Evolutionary conservation across 1,140 invertebrate genomes (phyloP).

Genomic region (Pristionchus pacificus): DNA sequence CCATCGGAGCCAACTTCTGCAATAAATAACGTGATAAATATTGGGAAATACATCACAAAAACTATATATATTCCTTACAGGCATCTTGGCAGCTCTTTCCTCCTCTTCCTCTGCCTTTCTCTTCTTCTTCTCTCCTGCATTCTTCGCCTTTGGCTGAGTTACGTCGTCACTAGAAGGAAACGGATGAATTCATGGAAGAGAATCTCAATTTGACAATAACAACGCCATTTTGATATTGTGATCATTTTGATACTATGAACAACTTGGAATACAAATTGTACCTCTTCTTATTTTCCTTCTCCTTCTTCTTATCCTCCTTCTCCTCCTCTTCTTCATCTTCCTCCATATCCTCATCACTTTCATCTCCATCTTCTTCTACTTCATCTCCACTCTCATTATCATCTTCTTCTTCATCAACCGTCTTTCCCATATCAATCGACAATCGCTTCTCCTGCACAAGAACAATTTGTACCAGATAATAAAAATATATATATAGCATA

Average conservation of each 20-base stretch:
- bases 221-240: too few species aligned
- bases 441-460: too few species aligned
- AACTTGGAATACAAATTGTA: too few species aligned
- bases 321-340: not conserved
- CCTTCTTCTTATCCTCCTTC: slow-evolving; percentile 10
- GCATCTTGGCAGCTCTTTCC: not conserved
- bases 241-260: too few species aligned
- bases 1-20: slow-evolving; percentile 17
- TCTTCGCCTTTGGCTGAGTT: not conserved
- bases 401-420: not conserved
- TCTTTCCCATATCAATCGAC: too few species aligned
- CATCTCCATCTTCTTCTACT: not conserved
- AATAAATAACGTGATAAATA: not conserved
- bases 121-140: slow-evolving; percentile 2
- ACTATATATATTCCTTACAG: not conserved
- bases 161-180: too few species aligned
- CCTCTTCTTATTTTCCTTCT: slow-evolving; percentile 4
- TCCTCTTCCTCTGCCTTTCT: slow-evolving; percentile 7
- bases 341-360: not conserved
- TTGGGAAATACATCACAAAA: not conserved
- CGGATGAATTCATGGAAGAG: too few species aligned
- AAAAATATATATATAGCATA: too few species aligned
- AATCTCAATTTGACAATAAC: too few species aligned
- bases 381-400: not conserved
- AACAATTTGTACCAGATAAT: too few species aligned